phyloP scores from a whole-genome alignment of 2,797 vertebrate species.

The Oreochromis mossambicus region DNA sequence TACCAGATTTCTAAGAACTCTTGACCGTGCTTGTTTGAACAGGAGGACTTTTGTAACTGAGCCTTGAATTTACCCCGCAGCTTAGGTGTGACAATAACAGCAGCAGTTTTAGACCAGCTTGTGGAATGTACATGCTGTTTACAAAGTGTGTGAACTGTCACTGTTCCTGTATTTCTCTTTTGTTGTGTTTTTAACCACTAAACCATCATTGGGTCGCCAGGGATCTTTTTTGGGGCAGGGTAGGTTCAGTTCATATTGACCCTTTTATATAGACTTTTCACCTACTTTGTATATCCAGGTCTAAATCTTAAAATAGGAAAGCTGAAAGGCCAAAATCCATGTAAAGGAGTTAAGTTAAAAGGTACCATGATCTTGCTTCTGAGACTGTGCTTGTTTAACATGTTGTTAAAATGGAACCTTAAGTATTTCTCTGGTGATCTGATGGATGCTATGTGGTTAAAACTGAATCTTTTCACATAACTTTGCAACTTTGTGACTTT shows the following conservation, averaged over 20 bases:
- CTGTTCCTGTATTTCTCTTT: neutral
- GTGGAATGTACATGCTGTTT: neutral
- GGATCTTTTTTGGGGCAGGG: neutral
- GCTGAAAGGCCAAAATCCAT: neutral
- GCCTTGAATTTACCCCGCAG: constrained; percentile 7
- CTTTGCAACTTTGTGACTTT: neutral
- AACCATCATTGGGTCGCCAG: neutral
- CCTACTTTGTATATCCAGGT: neutral
- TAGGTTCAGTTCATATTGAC: neutral
- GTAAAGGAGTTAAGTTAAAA: neutral
- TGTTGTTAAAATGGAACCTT: neutral
- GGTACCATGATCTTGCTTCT: neutral
- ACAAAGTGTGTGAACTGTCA: neutral
- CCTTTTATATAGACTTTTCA: neutral
- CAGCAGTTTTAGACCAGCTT: neutral
- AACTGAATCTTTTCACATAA: neutral
- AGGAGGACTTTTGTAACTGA: neutral
- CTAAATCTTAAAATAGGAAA: neutral
- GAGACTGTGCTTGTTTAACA: neutral
- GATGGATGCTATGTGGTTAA: neutral
- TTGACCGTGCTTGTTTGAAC: constrained; percentile 13
- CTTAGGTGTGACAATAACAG: neutral
- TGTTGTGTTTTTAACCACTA: neutral
- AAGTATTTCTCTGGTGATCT: neutral
- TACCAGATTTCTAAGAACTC: constrained; percentile 9